Percentiles rank a stretch among this genome's conserved stretches.
These are phyloP conservation scores for Athripsodes cinereus DNA, from an alignment of 2,888 invertebrate genomes.

Conservation along the genomic window DNA sequence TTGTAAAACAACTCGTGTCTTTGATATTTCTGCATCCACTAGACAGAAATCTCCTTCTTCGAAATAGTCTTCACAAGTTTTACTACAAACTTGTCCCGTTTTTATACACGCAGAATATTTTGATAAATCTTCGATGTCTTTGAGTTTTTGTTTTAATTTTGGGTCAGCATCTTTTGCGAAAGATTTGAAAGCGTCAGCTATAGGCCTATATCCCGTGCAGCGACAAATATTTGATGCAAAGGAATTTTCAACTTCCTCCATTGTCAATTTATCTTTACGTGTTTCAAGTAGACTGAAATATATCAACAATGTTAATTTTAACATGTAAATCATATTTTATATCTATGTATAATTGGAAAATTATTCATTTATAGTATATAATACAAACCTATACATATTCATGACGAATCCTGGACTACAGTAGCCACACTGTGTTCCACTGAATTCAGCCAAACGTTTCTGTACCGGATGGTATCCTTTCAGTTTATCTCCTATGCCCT, in stretches of 20 bases:
- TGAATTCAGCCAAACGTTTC: constrained; percentile 54
- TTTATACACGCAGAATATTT: constrained; percentile 29
- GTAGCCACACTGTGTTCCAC: constrained; percentile 69
- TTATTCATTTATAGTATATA: no score
- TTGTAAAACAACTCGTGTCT: constrained; percentile 34
- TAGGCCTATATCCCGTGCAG: constrained; percentile 75
- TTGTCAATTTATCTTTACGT: constrained; percentile 41
- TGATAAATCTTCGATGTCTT: constrained; percentile 44
- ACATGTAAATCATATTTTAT: no score
- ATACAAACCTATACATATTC: constrained; percentile 63
- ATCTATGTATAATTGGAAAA: no score
- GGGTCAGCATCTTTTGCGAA: constrained; percentile 57
- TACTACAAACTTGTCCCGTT: constrained; percentile 33
- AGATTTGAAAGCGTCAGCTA: constrained; percentile 72
- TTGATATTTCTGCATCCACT: constrained; percentile 30
- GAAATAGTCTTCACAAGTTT: constrained; percentile 35
- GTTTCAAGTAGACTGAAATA: constrained; percentile 44
- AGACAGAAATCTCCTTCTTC: constrained; percentile 35
- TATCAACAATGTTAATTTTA: background rate
- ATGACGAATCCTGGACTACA: constrained; percentile 75
- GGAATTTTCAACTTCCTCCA: constrained; percentile 64
- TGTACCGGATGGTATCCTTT: constrained; percentile 67
- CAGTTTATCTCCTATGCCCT: constrained; percentile 60
- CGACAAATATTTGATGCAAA: constrained; percentile 75
- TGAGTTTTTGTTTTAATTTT: constrained; percentile 43